Evolutionary conservation across 1,140 invertebrate genomes (phyloP).

Genomic region (Tetramorium parvispinum): DNA sequence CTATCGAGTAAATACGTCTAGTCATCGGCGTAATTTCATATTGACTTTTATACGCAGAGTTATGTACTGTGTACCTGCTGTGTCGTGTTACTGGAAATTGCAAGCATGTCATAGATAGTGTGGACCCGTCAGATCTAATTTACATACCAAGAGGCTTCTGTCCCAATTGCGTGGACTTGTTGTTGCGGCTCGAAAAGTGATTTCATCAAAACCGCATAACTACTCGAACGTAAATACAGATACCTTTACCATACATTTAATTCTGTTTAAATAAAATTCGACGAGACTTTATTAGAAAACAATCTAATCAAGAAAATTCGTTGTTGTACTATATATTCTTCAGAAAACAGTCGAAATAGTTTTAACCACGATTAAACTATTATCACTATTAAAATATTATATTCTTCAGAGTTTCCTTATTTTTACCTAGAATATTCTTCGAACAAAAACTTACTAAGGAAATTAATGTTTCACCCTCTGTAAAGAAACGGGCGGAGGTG

Average conservation of each 20-base stretch:
- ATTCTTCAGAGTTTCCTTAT: neutral
- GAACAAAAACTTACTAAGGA: neutral
- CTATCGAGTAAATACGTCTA: neutral
- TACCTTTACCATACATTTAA: neutral
- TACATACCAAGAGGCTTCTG: neutral
- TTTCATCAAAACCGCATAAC: neutral
- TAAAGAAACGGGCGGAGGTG: neutral
- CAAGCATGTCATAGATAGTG: slow-evolving; percentile 35
- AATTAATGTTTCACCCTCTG: neutral
- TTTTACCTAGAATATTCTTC: neutral
- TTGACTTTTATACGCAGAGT: slow-evolving; percentile 8
- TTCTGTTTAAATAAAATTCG: neutral
- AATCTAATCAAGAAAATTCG: neutral
- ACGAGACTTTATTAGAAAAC: neutral
- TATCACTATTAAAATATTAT: neutral
- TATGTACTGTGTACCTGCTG: slow-evolving; percentile 19
- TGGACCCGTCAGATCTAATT: slow-evolving; percentile 21
- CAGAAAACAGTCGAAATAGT: neutral
- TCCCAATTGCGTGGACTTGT: neutral
- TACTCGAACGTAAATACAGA: neutral
- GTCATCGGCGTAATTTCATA: neutral
- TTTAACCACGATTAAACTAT: neutral
- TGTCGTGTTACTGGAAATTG: slow-evolving; percentile 41
- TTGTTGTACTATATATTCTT: neutral
- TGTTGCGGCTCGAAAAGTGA: neutral